Percentiles rank a stretch among this genome's conserved stretches.
Evolutionary conservation across 92 coral and sea anemone genomes (phyloP).

Genomic region (Pocillopora grandis): DNA sequence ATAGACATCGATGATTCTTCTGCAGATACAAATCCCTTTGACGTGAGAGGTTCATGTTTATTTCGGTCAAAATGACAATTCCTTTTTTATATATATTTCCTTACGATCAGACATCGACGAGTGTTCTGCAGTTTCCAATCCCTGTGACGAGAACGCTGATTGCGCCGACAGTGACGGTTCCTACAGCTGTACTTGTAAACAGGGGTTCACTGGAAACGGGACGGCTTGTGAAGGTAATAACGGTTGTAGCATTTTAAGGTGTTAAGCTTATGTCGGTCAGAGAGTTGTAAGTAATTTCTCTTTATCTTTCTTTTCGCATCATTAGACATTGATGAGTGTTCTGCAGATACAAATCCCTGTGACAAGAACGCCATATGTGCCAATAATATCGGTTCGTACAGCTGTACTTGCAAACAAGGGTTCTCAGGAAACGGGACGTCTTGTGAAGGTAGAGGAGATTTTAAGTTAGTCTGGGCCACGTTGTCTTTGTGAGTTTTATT

Average conservation of each 20-base stretch:
- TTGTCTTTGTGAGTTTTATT: too few relatives aligned
- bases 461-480: not conserved
- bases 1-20: constrained; percentile 58
- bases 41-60: not conserved
- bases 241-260: too few relatives aligned
- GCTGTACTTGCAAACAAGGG: constrained; percentile 48
- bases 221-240: constrained; percentile 47
- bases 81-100: not conserved
- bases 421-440: constrained; percentile 35
- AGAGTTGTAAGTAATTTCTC: not conserved
- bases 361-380: constrained; percentile 34
- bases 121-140: constrained; percentile 33
- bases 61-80: not conserved
- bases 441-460: constrained; percentile 42
- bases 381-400: constrained; percentile 55
- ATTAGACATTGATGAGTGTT: constrained; percentile 33
- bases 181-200: constrained; percentile 53
- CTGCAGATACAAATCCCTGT: constrained; percentile 16
- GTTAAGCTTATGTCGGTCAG: too few relatives aligned
- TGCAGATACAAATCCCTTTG: constrained; percentile 34
- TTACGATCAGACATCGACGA: constrained; percentile 45
- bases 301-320: not conserved
- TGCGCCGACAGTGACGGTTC: constrained; percentile 65
- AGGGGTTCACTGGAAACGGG: constrained; percentile 67
- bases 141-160: constrained; percentile 41